phyloP scores from a whole-genome alignment of 2,888 invertebrate genomes.

The Himalopsyche japonica region DNA sequence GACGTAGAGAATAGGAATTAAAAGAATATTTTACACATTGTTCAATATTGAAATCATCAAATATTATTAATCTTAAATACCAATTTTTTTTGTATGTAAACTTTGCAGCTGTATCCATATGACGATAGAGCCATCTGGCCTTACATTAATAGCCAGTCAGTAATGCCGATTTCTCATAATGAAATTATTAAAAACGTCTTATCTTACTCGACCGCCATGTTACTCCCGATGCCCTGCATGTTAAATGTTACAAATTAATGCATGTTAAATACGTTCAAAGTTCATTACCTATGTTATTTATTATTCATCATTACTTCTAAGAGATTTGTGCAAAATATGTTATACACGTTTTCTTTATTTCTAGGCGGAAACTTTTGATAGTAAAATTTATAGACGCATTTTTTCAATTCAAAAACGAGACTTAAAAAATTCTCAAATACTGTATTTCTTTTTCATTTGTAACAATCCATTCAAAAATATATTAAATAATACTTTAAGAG shows the following conservation, averaged over 20 bases:
- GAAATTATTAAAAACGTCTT: conserved; percentile 31
- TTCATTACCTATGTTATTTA: neutral
- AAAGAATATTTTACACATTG: too few relatives aligned
- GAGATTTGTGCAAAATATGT: too few relatives aligned
- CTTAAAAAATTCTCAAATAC: too few relatives aligned
- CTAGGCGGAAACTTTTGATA: too few relatives aligned
- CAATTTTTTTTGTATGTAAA: neutral
- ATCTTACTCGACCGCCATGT: conserved; percentile 34
- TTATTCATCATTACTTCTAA: too few relatives aligned
- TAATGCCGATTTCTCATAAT: conserved; percentile 23
- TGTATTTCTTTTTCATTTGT: too few relatives aligned
- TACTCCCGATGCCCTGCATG: conserved; percentile 24
- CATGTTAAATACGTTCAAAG: neutral
- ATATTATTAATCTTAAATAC: neutral
- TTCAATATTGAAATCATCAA: neutral
- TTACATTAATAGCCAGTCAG: neutral
- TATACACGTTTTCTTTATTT: too few relatives aligned
- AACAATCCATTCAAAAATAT: too few relatives aligned
- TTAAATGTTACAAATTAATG: conserved; percentile 5
- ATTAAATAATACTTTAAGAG: too few relatives aligned
- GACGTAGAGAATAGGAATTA: too few relatives aligned
- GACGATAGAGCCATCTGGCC: neutral
- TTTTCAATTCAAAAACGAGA: too few relatives aligned
- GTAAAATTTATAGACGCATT: too few relatives aligned
- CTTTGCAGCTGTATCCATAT: neutral